These are phyloP conservation scores for Rhabdophis nuchalis DNA, from an alignment of 2,797 vertebrate species.

Conservation along the genomic window DNA sequence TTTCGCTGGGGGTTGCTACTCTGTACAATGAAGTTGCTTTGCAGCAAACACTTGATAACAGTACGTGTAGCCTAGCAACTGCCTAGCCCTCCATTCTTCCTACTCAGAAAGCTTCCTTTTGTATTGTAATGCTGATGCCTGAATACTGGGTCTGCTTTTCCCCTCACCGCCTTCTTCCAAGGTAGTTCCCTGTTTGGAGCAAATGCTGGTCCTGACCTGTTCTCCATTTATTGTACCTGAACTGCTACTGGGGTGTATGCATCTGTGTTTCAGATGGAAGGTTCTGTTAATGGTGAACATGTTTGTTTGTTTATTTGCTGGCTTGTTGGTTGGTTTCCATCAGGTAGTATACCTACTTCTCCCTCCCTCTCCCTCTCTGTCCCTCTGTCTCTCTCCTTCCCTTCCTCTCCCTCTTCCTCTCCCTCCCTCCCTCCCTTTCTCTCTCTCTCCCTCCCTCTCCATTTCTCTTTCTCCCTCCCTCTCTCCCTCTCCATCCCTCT, in stretches of 20 bases:
- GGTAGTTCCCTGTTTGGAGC: background rate
- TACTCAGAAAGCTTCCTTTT: conserved; percentile 2
- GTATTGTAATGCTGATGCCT: background rate
- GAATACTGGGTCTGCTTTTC: background rate
- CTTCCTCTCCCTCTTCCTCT: no score
- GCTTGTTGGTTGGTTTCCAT: background rate
- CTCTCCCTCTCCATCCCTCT: no score
- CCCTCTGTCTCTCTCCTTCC: no score
- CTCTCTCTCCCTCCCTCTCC: no score
- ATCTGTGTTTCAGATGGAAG: background rate
- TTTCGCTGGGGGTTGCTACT: background rate
- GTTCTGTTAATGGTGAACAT: background rate
- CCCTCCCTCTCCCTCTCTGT: background rate
- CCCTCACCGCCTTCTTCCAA: background rate
- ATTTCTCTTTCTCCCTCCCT: no score
- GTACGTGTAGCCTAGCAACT: conserved; percentile 23
- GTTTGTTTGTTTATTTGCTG: background rate
- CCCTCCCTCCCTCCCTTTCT: no score
- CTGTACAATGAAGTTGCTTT: background rate
- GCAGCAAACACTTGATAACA: background rate
- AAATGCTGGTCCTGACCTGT: background rate
- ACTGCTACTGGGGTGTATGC: background rate
- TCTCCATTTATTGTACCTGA: background rate
- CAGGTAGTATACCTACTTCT: background rate
- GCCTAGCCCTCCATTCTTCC: background rate